phyloP scores from a whole-genome alignment of 2,888 invertebrate species.

The Omphaloscelis lunosa region DNA sequence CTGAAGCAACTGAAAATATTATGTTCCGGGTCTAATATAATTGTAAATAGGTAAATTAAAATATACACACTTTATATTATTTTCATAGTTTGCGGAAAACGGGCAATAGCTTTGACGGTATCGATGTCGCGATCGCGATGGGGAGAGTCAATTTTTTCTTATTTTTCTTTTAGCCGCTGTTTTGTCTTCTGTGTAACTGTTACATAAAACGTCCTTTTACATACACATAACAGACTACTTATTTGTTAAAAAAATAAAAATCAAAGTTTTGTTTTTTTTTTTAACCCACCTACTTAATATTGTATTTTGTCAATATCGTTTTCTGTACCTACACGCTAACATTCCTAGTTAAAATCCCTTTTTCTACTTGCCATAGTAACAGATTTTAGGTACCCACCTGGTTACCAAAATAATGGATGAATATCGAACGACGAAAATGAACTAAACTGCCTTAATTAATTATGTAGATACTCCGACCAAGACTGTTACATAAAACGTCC shows the following conservation, averaged over 20 bases:
- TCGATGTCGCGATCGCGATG: no score
- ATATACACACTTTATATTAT: no score
- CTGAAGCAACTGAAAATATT: background rate
- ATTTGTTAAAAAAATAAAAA: background rate
- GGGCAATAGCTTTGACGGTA: background rate
- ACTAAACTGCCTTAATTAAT: conserved; percentile 24
- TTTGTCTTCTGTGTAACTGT: background rate
- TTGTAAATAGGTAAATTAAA: background rate
- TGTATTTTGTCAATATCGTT: background rate
- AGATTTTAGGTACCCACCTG: background rate
- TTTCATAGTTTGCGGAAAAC: background rate
- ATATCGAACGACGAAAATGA: conserved; percentile 19
- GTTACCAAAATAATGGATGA: conserved; percentile 18
- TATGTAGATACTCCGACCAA: conserved; percentile 35
- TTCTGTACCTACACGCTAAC: no score
- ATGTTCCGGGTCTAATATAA: background rate
- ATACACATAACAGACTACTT: background rate
- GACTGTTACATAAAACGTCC: conserved; percentile 17
- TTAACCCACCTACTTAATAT: background rate
- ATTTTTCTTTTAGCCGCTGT: background rate
- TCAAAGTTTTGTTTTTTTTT: background rate
- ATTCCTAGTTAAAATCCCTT: background rate
- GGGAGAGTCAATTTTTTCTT: background rate
- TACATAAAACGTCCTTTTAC: no score
- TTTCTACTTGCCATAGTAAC: background rate